phyloP scores from a whole-genome alignment of 2,888 invertebrate genomes.

The Blastobasis lacticolella region DNA sequence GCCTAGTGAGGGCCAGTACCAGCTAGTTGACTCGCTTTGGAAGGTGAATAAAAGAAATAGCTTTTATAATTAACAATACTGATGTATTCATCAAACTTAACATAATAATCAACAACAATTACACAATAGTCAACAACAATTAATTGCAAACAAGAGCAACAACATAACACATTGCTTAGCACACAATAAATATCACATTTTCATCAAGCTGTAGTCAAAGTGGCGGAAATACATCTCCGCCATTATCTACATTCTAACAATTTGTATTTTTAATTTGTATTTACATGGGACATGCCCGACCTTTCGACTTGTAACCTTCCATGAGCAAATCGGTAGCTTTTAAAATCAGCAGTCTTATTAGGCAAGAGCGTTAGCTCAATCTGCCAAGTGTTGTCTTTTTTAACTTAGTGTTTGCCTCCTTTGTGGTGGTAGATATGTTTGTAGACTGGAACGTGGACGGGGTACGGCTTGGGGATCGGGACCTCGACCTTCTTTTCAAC shows the following conservation, averaged over 20 bases:
- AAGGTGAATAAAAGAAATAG: no score
- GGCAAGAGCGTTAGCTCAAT: slow-evolving; percentile 2
- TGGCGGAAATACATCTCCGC: slow-evolving; percentile 47
- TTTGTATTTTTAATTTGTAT: slow-evolving; percentile 30
- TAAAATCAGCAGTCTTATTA: neutral
- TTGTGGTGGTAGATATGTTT: slow-evolving; percentile 82
- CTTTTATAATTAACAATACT: slow-evolving; percentile 2
- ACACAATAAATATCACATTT: slow-evolving; percentile 72
- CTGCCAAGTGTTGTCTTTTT: slow-evolving; percentile 3
- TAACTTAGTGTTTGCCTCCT: slow-evolving; percentile 64
- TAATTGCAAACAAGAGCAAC: slow-evolving; percentile 54
- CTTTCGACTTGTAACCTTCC: slow-evolving; percentile 11
- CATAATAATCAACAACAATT: slow-evolving; percentile 57
- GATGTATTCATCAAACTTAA: slow-evolving; percentile 23
- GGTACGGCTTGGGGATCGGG: slow-evolving; percentile 81
- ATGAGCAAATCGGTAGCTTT: slow-evolving; percentile 10
- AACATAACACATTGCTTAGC: slow-evolving; percentile 38
- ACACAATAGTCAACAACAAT: slow-evolving; percentile 68
- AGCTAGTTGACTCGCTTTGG: no score
- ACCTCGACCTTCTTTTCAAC: slow-evolving; percentile 84
- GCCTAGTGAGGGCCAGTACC: no score
- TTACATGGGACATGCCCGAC: slow-evolving; percentile 42
- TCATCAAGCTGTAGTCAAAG: slow-evolving; percentile 44
- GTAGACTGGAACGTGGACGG: slow-evolving; percentile 82
- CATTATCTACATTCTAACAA: slow-evolving; percentile 41